These are phyloP conservation scores for Tetramorium alpestre DNA, from an alignment of 1,140 invertebrate genomes.

Conservation along the genomic window DNA sequence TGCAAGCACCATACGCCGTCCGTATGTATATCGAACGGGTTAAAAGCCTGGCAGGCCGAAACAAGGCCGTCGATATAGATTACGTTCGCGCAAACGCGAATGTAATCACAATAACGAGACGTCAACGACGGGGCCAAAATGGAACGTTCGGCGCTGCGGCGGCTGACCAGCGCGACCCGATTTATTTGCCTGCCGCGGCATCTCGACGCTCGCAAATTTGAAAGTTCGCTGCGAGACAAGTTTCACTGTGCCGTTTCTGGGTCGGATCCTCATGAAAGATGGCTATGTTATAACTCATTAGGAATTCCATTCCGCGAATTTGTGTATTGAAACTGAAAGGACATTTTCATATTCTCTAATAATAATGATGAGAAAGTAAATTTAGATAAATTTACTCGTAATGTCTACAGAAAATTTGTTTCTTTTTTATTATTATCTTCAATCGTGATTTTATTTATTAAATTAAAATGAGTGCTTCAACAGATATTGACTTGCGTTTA, in stretches of 20 bases:
- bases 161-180: constrained; percentile 58
- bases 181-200: constrained; percentile 67
- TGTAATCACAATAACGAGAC: constrained; percentile 80
- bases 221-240: background rate
- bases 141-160: constrained; percentile 67
- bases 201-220: constrained; percentile 24
- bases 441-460: background rate
- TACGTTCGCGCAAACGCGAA: constrained; percentile 75
- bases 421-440: background rate
- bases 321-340: background rate
- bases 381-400: background rate
- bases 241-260: background rate
- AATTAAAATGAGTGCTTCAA: background rate
- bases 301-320: background rate
- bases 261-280: background rate
- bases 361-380: background rate
- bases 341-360: background rate
- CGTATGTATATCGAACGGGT: constrained; percentile 59
- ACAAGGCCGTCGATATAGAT: constrained; percentile 77
- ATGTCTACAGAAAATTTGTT: background rate
- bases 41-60: constrained; percentile 71
- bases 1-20: background rate
- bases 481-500: background rate
- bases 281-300: background rate
- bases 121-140: constrained; percentile 75